Evolutionary conservation across 2,113 vertebrate genomes (phyloP).

Genomic region (Elanoides forficatus): DNA sequence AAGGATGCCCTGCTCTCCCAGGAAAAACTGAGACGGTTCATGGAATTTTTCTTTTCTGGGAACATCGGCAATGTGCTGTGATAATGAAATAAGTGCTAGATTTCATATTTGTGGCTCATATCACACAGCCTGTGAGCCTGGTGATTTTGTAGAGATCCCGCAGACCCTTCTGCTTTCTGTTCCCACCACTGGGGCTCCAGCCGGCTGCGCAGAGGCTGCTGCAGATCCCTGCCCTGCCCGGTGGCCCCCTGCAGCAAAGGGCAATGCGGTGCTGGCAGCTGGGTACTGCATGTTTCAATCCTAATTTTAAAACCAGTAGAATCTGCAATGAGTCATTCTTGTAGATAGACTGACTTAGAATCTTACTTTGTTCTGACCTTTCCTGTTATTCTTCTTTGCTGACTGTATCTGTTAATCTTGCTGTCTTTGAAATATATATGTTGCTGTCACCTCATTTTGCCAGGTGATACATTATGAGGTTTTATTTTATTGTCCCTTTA

Average conservation of each 20-base stretch:
- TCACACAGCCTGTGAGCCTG: background rate
- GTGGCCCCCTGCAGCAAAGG: background rate
- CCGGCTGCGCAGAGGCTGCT: background rate
- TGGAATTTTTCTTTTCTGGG: background rate
- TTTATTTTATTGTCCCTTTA: conserved; percentile 13
- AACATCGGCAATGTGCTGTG: background rate
- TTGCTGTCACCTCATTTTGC: conserved; percentile 8
- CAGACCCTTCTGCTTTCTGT: background rate
- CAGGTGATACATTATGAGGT: background rate
- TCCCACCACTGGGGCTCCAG: background rate
- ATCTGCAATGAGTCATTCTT: background rate
- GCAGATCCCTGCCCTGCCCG: too few relatives aligned
- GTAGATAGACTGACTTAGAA: background rate
- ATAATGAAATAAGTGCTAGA: background rate
- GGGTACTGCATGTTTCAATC: background rate
- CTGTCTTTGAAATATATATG: conserved; percentile 1
- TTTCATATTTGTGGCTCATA: background rate
- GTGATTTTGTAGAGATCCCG: background rate
- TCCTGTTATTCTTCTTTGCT: background rate
- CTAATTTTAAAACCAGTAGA: background rate
- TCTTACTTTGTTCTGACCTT: background rate
- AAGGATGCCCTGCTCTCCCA: background rate
- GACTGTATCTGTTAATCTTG: background rate
- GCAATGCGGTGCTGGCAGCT: background rate
- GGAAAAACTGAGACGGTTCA: background rate